Conservation (phyloP, 2,888 invertebrate species). For the Stenolophus ochropezus region DNA sequence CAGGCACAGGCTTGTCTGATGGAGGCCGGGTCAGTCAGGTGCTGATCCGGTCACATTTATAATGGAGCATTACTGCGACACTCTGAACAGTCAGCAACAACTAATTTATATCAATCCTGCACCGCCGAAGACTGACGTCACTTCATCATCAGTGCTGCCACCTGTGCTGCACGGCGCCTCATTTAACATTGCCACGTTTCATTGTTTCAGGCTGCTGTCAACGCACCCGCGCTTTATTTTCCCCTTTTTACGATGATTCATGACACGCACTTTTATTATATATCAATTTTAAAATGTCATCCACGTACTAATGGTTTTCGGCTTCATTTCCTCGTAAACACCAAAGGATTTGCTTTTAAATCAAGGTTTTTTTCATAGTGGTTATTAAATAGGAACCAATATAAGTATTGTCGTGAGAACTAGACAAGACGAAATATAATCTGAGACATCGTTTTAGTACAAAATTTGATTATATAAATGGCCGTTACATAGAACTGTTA, state of each 20-base stretch:
- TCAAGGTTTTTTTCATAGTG: no score
- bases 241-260: constrained; percentile 43
- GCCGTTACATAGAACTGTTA: no score
- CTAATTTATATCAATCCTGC: constrained; percentile 55
- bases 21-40: constrained; percentile 46
- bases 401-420: no score
- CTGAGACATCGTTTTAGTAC: no score
- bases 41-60: constrained; percentile 56
- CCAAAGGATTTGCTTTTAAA: neutral
- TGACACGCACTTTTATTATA: constrained; percentile 44
- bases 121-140: constrained; percentile 44
- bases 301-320: constrained; percentile 17
- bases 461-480: no score
- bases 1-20: neutral
- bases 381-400: no score
- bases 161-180: constrained; percentile 43
- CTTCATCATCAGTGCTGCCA: constrained; percentile 49
- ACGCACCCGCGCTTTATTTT: constrained; percentile 48
- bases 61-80: constrained; percentile 53
- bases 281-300: constrained; percentile 52
- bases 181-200: constrained; percentile 50
- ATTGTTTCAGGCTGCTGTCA: constrained; percentile 45
- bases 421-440: no score
- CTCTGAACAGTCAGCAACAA: constrained; percentile 52
- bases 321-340: constrained; percentile 4